Conservation (phyloP, 2,797 vertebrate genomes). For the Staurois parvus region DNA sequence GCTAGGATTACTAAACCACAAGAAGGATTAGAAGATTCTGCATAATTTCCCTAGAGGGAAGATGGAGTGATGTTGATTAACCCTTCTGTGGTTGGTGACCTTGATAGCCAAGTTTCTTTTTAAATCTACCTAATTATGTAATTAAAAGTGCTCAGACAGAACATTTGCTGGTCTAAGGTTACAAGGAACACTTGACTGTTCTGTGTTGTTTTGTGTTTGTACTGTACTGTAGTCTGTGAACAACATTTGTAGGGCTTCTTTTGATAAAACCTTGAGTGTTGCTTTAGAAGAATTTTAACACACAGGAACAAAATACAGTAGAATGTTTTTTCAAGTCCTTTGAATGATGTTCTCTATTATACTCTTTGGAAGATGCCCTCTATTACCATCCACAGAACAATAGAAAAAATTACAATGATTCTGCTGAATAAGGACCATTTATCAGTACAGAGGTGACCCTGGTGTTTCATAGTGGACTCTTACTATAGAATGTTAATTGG, state of each 20-base stretch:
- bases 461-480: not conserved
- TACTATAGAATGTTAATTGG: conserved; percentile 19
- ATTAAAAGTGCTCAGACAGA: too few relatives aligned
- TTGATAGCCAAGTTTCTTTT: too few relatives aligned
- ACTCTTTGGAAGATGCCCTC: not conserved
- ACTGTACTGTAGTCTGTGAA: too few relatives aligned
- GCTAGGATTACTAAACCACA: too few relatives aligned
- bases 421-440: conserved; percentile 11
- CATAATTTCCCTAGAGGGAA: too few relatives aligned
- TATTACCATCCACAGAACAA: not conserved
- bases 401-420: conserved; percentile 6
- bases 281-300: not conserved
- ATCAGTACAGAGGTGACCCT: conserved; percentile 28
- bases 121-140: too few relatives aligned
- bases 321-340: not conserved
- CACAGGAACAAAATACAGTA: not conserved
- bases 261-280: not conserved
- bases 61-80: too few relatives aligned
- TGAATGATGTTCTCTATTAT: conserved; percentile 3
- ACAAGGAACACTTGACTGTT: not conserved
- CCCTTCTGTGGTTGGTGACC: too few relatives aligned
- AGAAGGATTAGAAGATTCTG: too few relatives aligned
- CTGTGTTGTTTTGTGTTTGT: not conserved
- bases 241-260: too few relatives aligned
- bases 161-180: too few relatives aligned